Conservation (phyloP, 2,113 vertebrate genomes). For the Uria aalge region DNA sequence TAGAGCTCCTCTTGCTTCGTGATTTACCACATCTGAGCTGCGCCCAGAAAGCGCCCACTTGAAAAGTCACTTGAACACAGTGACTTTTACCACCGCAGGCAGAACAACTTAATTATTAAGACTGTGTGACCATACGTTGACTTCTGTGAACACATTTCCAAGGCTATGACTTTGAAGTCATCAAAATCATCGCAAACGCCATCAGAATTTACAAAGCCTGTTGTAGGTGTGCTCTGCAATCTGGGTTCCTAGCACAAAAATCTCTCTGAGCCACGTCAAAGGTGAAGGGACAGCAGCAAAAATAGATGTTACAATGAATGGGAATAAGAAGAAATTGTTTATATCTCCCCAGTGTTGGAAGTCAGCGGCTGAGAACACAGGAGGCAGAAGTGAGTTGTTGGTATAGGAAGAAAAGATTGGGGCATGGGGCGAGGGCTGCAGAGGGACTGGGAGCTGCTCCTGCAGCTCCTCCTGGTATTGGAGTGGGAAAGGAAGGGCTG, state of each 20-base stretch:
- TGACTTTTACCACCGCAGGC: not conserved
- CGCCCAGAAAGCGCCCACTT: rapidly evolving
- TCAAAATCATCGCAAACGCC: not conserved
- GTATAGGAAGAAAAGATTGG: not conserved
- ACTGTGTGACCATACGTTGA: not conserved
- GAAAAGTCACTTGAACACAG: not conserved
- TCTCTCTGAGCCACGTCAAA: not conserved
- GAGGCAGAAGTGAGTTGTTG: not conserved
- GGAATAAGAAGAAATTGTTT: not conserved
- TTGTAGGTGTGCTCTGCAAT: not conserved
- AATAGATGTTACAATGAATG: not conserved
- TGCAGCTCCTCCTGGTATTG: not conserved
- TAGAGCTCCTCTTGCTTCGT: not conserved
- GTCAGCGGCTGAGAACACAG: not conserved
- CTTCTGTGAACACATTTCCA: not conserved
- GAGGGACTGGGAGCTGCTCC: not conserved
- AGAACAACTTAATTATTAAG: not conserved
- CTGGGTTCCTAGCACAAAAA: not conserved
- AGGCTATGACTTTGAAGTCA: not conserved
- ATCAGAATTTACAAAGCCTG: not conserved
- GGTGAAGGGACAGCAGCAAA: not conserved
- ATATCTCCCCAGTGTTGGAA: not conserved
- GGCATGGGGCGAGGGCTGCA: not conserved
- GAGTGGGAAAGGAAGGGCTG: not conserved
- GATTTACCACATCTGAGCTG: not conserved